These are phyloP conservation scores for Pseudobourletiella spinata DNA, from an alignment of 1,140 invertebrate genomes.

Conservation along the genomic window DNA sequence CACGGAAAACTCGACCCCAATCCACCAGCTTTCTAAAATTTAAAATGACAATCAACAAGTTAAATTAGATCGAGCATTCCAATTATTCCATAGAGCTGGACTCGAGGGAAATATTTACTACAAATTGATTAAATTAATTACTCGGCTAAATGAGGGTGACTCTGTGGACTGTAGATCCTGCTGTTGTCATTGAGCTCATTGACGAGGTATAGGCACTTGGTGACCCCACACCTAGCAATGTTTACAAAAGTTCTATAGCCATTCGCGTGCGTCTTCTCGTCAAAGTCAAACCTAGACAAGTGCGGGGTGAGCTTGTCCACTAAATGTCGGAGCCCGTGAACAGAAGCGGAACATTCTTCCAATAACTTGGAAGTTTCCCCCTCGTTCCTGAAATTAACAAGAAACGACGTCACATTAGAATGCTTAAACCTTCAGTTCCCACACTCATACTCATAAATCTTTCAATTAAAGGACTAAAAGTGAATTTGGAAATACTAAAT, in stretches of 20 bases:
- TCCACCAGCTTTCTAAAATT: slow-evolving; percentile 28
- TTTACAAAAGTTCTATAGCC: slow-evolving; percentile 30
- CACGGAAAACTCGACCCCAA: slow-evolving; percentile 32
- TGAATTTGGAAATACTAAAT: neutral
- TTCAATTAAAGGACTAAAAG: neutral
- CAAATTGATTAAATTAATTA: slow-evolving; percentile 11
- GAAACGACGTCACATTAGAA: neutral
- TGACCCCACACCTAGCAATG: slow-evolving; percentile 18
- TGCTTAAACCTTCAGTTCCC: neutral
- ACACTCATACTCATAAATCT: neutral
- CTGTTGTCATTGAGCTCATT: slow-evolving; percentile 30
- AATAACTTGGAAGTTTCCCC: slow-evolving; percentile 20
- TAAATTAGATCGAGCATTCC: neutral
- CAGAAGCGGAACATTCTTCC: slow-evolving; percentile 24
- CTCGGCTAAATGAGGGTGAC: slow-evolving; percentile 26
- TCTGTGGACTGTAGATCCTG: slow-evolving; percentile 18
- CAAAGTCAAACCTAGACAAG: slow-evolving; percentile 30
- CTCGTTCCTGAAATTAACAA: slow-evolving; percentile 20
- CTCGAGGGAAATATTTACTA: too few species aligned
- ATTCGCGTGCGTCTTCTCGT: slow-evolving; percentile 30
- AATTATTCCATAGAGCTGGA: too few species aligned
- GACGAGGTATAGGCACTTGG: slow-evolving; percentile 28
- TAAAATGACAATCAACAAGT: neutral
- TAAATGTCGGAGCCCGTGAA: slow-evolving; percentile 10
- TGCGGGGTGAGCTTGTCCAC: slow-evolving; percentile 29